Evolutionary conservation across 37 sponge, comb jelly and placozoan species (phyloP).

Genomic region (Axinella damicornis): DNA sequence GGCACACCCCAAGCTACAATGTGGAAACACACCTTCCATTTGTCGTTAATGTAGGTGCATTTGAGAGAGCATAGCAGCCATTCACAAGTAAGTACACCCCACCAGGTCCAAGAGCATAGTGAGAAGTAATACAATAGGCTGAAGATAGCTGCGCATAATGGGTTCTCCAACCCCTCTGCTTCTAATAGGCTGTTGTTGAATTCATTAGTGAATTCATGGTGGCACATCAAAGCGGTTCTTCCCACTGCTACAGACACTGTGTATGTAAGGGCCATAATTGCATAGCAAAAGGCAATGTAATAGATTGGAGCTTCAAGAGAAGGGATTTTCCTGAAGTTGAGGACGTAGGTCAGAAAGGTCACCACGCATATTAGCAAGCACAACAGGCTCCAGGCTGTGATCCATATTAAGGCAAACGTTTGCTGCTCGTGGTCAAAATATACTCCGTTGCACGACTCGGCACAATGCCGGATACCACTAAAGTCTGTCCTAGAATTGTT

Average conservation of each 20-base stretch:
- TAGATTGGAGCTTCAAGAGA: slow-evolving; percentile 41
- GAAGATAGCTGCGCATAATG: slow-evolving; percentile 48
- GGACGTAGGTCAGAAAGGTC: slow-evolving; percentile 31
- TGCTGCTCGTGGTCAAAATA: slow-evolving; percentile 34
- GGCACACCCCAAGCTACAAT: slow-evolving; percentile 60
- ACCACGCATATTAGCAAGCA: slow-evolving; percentile 26
- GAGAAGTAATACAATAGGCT: slow-evolving; percentile 55
- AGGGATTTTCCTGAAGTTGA: slow-evolving; percentile 38
- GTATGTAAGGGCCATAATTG: slow-evolving; percentile 19
- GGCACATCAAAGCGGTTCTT: slow-evolving; percentile 18
- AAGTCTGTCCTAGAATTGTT: slow-evolving; percentile 19
- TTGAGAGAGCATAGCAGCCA: slow-evolving; percentile 45
- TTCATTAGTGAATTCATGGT: neutral
- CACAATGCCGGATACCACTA: slow-evolving; percentile 52
- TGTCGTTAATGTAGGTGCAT: neutral
- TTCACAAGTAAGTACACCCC: slow-evolving; percentile 35
- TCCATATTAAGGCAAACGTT: slow-evolving; percentile 11
- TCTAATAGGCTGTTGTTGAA: slow-evolving; percentile 25
- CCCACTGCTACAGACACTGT: slow-evolving; percentile 35
- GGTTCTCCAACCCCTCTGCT: neutral
- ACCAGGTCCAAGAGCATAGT: slow-evolving; percentile 69
- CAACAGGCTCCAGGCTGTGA: slow-evolving; percentile 1
- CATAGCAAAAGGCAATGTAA: slow-evolving; percentile 60
- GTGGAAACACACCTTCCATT: slow-evolving; percentile 23
- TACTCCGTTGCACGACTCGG: slow-evolving; percentile 60